phyloP scores from a whole-genome alignment of 2,888 invertebrate species.

The Linnaemya tessellans region DNA sequence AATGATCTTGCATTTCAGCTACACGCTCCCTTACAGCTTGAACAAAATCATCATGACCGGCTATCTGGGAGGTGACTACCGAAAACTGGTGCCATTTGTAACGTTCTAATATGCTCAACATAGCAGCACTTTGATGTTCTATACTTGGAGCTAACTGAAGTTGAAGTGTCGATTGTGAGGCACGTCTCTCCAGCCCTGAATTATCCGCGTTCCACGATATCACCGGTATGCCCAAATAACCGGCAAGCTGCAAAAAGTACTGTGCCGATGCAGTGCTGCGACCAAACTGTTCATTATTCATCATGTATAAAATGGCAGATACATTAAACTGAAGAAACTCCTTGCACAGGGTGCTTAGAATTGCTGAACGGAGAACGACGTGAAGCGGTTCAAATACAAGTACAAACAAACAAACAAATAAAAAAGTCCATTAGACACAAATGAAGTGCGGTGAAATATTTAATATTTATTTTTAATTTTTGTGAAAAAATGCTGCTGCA shows the following conservation, averaged over 20 bases:
- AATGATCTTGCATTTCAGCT: constrained; percentile 90
- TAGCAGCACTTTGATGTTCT: constrained; percentile 96
- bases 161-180: constrained; percentile 94
- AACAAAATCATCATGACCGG: constrained; percentile 97
- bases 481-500: too few species aligned
- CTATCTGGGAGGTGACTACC: constrained; percentile 96
- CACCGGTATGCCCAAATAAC: constrained; percentile 97
- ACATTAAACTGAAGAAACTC: constrained; percentile 95
- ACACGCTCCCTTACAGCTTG: constrained; percentile 95
- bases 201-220: constrained; percentile 99
- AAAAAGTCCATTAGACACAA: not conserved
- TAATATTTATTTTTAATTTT: too few species aligned
- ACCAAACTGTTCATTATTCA: constrained; percentile 97
- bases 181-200: constrained; percentile 91
- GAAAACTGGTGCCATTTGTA: constrained; percentile 99
- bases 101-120: constrained; percentile 96
- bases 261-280: constrained; percentile 96
- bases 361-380: constrained; percentile 85
- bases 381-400: constrained; percentile 74
- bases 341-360: constrained; percentile 93
- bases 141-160: constrained; percentile 97
- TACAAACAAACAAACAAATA: constrained; percentile 17
- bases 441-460: not conserved
- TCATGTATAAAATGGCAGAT: constrained; percentile 95
- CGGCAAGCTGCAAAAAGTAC: constrained; percentile 96